These are phyloP conservation scores for Aulostomus chinensis DNA, from an alignment of 2,797 vertebrate species.

Conservation along the genomic window DNA sequence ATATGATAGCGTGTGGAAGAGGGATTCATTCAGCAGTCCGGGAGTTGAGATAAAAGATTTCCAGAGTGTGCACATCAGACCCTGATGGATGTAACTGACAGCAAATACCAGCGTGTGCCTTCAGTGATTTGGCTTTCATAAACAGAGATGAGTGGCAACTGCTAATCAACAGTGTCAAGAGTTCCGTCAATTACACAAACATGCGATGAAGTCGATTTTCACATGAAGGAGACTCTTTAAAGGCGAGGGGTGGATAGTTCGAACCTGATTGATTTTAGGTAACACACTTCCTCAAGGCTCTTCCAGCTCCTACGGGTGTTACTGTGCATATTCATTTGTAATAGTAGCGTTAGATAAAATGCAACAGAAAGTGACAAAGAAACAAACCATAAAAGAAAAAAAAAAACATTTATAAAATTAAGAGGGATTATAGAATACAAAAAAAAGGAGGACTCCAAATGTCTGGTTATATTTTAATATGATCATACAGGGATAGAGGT, in stretches of 20 bases:
- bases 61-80: slow-evolving; percentile 44
- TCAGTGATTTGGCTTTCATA: slow-evolving; percentile 56
- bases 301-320: slow-evolving; percentile 68
- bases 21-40: slow-evolving; percentile 54
- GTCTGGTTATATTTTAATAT: slow-evolving; percentile 98
- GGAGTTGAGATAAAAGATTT: slow-evolving; percentile 40
- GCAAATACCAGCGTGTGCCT: slow-evolving; percentile 47
- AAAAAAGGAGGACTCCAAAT: slow-evolving; percentile 85
- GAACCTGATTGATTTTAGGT: slow-evolving; percentile 71
- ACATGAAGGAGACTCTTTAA: slow-evolving; percentile 70
- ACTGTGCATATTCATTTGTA: slow-evolving; percentile 76
- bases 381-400: slow-evolving; percentile 17
- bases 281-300: slow-evolving; percentile 65
- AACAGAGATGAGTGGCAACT: slow-evolving; percentile 33
- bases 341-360: slow-evolving; percentile 76
- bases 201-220: slow-evolving; percentile 55
- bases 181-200: slow-evolving; percentile 56
- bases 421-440: slow-evolving; percentile 73
- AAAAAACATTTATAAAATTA: slow-evolving; percentile 74
- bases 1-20: slow-evolving; percentile 25
- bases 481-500: slow-evolving; percentile 92
- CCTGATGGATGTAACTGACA: slow-evolving; percentile 30
- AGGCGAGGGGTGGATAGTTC: slow-evolving; percentile 73
- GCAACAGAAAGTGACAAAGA: slow-evolving; percentile 53
- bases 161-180: slow-evolving; percentile 52